Evolutionary conservation across 2,113 vertebrate species (phyloP).

Genomic region (Guaruba guarouba): DNA sequence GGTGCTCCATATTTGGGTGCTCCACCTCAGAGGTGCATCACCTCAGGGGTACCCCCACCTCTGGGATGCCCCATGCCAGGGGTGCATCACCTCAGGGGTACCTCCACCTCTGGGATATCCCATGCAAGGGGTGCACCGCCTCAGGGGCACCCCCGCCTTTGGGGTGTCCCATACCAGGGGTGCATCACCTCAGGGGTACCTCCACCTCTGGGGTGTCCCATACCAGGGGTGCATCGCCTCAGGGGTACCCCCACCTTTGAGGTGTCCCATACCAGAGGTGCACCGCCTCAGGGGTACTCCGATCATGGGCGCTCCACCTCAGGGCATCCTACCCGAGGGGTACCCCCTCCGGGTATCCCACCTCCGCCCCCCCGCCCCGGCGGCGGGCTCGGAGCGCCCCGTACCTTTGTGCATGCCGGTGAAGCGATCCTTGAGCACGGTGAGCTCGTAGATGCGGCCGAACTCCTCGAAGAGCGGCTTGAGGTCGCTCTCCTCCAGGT

Average conservation of each 20-base stretch:
- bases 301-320: not conserved
- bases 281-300: too few species aligned
- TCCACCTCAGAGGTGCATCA: not conserved
- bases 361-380: not conserved
- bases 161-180: not conserved
- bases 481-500: conserved; percentile 96
- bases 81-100: too few species aligned
- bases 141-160: not conserved
- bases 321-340: not conserved
- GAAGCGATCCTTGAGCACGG: conserved; percentile 97
- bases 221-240: not conserved
- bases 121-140: not conserved
- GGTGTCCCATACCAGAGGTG: not conserved
- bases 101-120: fast-evolving
- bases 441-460: conserved; percentile 98
- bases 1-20: not conserved
- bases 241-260: not conserved
- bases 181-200: not conserved
- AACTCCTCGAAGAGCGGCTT: conserved; percentile 99
- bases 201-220: not conserved
- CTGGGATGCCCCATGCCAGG: too few species aligned
- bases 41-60: too few species aligned
- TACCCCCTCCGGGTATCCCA: not conserved
- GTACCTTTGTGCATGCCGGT: conserved; percentile 99
- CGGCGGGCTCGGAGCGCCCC: not conserved